Evolutionary conservation across 2,888 invertebrate species (phyloP), one percentile per base, ranked within the genome.

Genomic region (Nephrotoma appendiculata): DNA sequence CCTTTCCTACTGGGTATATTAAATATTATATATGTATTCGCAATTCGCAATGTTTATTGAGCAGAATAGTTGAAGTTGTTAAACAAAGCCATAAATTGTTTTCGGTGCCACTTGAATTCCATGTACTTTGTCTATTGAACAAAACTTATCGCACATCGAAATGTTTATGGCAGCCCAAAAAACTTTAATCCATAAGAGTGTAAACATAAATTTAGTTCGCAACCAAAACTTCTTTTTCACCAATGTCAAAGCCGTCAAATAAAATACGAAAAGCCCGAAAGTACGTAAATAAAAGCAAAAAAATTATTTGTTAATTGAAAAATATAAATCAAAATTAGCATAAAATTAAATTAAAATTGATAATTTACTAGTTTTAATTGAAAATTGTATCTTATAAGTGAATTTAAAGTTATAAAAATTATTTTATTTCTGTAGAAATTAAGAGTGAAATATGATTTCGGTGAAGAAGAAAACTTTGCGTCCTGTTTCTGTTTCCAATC

Each of bases 241-340:
- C 84, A 84, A 84, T 84, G 84, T 84, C 84, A 84, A 84, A 84
- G 41, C 84, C 43, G 84, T 84, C 84, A 84, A 84, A 84, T 42
- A 42, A 84, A 84, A 71, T 71, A 71, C 31, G 71, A 71, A 71
- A 71, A 71, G 71, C 71, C 71, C 31, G 71, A 71, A 71, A 71
- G 71, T 71, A 71, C 71, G 71, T 71, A 71, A 71, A 71, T 71
- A 71, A 71, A 71, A 31, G 71, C 71, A 71, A 31, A 71, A 5
- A 31, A 71, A 71, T 11, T 52, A 31, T 31, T 71, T 71, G 31
- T 71, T 71, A 71, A 71, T 71, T 31, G 5, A 31, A 71, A 71
- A 31, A 71, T 71, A 71, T 71, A 71, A 71, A 71, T 71, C 71
- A 71, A 71, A 71, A 71, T 71, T 71, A 71, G 71, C 31, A 71